Conservation (phyloP, 2,797 vertebrate species). For the Danio jaintianensis region DNA sequence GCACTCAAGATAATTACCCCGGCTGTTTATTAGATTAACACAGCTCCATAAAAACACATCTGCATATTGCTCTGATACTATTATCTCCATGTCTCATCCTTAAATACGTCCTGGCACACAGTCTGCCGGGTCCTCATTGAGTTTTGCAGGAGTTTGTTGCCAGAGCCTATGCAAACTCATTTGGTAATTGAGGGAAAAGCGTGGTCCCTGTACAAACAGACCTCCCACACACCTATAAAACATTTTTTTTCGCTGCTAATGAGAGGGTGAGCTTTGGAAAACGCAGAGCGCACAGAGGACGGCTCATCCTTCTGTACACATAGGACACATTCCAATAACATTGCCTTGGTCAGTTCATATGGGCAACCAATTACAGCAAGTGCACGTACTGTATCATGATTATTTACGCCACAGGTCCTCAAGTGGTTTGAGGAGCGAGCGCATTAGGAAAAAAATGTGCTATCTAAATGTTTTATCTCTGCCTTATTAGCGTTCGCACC, state of each 20-base stretch:
- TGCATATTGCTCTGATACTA: conserved; percentile 68
- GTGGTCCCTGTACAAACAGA: conserved; percentile 50
- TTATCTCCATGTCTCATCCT: conserved; percentile 71
- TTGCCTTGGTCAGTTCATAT: conserved; percentile 48
- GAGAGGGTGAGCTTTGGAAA: conserved; percentile 42
- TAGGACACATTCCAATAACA: conserved; percentile 33
- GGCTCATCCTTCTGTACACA: conserved; percentile 14
- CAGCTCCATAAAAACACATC: conserved; percentile 64
- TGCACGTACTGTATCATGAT: conserved; percentile 2
- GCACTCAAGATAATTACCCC: conserved; percentile 66
- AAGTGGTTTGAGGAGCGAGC: conserved; percentile 12
- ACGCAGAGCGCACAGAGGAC: conserved; percentile 33
- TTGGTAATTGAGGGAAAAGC: conserved; percentile 69
- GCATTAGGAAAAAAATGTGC: conserved; percentile 17
- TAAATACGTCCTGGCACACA: conserved; percentile 66
- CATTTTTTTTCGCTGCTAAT: conserved; percentile 41
- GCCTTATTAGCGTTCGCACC: background rate
- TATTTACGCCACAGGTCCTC: conserved; percentile 12
- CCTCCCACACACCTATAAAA: conserved; percentile 52
- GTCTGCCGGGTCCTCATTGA: conserved; percentile 58
- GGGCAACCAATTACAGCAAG: conserved; percentile 47
- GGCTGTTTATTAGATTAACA: conserved; percentile 66
- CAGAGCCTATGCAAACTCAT: conserved; percentile 66
- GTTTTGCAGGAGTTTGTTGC: conserved; percentile 47
- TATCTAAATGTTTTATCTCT: conserved; percentile 21